phyloP scores from a whole-genome alignment of 2,888 invertebrate genomes.

The Cremastinae sp. region DNA sequence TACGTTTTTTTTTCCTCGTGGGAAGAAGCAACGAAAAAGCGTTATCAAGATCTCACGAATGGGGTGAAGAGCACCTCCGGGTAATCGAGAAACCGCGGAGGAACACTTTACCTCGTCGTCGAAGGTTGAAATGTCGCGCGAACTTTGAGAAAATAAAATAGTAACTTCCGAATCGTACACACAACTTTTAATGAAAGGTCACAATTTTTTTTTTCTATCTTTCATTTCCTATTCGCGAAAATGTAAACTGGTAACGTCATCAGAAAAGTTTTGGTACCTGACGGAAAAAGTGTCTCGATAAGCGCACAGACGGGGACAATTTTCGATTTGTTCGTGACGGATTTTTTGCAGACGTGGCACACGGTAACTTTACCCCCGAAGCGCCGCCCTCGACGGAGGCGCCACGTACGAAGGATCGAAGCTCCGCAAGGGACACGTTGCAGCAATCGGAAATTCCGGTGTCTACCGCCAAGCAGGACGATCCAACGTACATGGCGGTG shows the following conservation, averaged over 20 bases:
- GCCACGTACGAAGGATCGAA: slow-evolving; percentile 73
- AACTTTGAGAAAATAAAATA: no score
- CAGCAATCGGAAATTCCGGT: slow-evolving; percentile 78
- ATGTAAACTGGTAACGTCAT: neutral
- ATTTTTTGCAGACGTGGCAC: slow-evolving; percentile 80
- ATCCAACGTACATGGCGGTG: slow-evolving; percentile 82
- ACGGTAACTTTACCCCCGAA: slow-evolving; percentile 83
- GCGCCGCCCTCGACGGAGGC: slow-evolving; percentile 78
- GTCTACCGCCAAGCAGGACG: slow-evolving; percentile 80
- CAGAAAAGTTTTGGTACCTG: no score
- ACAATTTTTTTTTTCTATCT: no score
- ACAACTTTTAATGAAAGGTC: no score
- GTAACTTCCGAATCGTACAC: no score
- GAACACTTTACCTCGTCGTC: slow-evolving; percentile 45
- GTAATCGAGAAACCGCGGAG: slow-evolving; percentile 44
- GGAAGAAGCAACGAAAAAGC: slow-evolving; percentile 35
- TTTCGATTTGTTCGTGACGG: slow-evolving; percentile 20
- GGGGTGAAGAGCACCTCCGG: slow-evolving; percentile 53
- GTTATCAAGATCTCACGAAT: slow-evolving; percentile 53
- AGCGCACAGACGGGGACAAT: slow-evolving; percentile 1
- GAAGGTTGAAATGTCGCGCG: no score
- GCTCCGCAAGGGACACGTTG: slow-evolving; percentile 73
- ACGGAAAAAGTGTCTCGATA: no score
- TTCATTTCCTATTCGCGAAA: neutral
- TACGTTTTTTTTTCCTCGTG: slow-evolving; percentile 30